Conservation (phyloP, 2,888 invertebrate genomes). For the Itoplectis maculator region DNA sequence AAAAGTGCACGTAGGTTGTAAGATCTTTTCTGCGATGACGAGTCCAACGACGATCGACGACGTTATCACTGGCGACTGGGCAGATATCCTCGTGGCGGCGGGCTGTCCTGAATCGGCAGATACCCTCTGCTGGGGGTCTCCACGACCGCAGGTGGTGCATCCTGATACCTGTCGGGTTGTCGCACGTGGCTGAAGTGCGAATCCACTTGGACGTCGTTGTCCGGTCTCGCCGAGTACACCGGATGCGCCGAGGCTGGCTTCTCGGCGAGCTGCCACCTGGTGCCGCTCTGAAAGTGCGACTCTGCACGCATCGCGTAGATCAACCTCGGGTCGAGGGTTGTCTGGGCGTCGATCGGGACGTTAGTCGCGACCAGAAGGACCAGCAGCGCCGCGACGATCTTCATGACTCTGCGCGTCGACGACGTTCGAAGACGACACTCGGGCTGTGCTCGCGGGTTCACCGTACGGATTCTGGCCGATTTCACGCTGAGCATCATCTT, state of each 20-base stretch:
- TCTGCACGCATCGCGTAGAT: slow-evolving; percentile 53
- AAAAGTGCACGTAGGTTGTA: not conserved
- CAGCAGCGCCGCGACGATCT: slow-evolving; percentile 3
- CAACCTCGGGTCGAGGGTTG: slow-evolving; percentile 6
- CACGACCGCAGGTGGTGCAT: not conserved
- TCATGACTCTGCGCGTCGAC: slow-evolving; percentile 42
- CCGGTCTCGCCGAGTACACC: not conserved
- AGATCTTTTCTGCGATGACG: not conserved
- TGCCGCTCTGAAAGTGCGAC: slow-evolving; percentile 46
- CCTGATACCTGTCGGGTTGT: not conserved
- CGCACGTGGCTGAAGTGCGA: slow-evolving; percentile 6
- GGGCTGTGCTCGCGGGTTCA: slow-evolving; percentile 45
- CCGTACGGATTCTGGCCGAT: slow-evolving; percentile 48
- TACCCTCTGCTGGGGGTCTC: slow-evolving; percentile 37
- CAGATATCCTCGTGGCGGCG: not conserved
- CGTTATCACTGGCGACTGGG: not conserved
- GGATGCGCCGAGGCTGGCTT: slow-evolving; percentile 12
- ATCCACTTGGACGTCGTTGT: slow-evolving; percentile 3
- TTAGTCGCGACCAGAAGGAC: slow-evolving; percentile 22
- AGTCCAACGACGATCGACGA: not conserved
- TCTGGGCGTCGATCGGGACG: slow-evolving; percentile 25
- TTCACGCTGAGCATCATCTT: slow-evolving; percentile 50
- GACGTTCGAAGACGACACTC: no score
- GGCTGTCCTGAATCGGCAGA: slow-evolving; percentile 31
- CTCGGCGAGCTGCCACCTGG: slow-evolving; percentile 50